Evolutionary conservation across 2,797 vertebrate species (phyloP), one percentile per base, ranked within the genome.

Genomic region (Hybognathus amarus): DNA sequence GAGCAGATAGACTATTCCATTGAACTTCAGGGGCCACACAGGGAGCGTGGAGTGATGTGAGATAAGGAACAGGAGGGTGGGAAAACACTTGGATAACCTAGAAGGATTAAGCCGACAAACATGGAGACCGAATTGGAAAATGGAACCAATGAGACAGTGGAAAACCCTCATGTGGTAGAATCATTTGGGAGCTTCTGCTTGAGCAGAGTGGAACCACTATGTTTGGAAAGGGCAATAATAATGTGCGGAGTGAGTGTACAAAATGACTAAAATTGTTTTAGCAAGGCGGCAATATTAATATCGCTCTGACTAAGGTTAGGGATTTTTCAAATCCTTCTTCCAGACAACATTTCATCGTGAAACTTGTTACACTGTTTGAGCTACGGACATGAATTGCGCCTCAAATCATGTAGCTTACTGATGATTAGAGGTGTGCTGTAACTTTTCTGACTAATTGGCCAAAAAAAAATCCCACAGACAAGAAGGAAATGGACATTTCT

Each of bases 71-170:
- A 66, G 17, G n/a, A 73, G 30, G 59, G 38, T 40, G 40, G 40
- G 13, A 47, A 81, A 73, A 63, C 27, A 36, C 20, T 27, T n/a
- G 54, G 24, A 63, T 24, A 45, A 71, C 27, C 27, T 82, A 33
- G 33, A 66, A 82, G 15, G 22, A 36, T 38, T 18, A 30, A 75
- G n/a, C 38, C 30, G 3, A 33, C 27, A 80, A 45, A 42, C 24
- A 5, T 52, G 22, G 64, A 27, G 10, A 36, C 18, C 52, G 56
- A 68, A 36, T 9, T 18, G 45, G 64, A 69, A 69, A 42, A 30
- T 38, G n/a, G 61, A 82, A 47, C 17, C 22, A 82, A 45, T 56
- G 71, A 82, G 71, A 76, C 15, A 27, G 38, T 52, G 70, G 56
- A 82, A 74, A 81, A 67, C 5, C 17, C 24, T 17, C 0, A 52